Conservation (phyloP, 2,113 vertebrate genomes). For the Nycticorax nycticorax region DNA sequence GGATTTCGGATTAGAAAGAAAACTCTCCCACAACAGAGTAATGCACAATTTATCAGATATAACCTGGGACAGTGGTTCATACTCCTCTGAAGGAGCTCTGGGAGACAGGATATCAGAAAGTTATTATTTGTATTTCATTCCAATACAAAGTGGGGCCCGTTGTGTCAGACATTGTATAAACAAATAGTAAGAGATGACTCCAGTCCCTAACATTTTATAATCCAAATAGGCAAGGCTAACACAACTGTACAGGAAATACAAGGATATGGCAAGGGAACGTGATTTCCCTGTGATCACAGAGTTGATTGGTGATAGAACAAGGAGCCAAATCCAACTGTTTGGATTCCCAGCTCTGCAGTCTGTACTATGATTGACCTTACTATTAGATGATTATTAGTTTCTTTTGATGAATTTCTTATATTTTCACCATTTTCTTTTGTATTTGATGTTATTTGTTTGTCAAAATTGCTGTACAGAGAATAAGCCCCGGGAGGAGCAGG, state of each 20-base stretch:
- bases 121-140: constrained; percentile 11
- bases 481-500: background rate
- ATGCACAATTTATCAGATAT: constrained; percentile 18
- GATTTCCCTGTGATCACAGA: background rate
- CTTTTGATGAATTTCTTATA: background rate
- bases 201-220: background rate
- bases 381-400: background rate
- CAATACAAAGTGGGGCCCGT: background rate
- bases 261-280: background rate
- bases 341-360: background rate
- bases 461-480: background rate
- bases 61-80: background rate
- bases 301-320: background rate
- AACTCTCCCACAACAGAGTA: constrained; percentile 8
- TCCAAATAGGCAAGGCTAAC: background rate
- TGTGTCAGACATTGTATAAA: constrained; percentile 10
- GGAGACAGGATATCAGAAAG: constrained; percentile 32
- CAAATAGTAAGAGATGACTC: background rate
- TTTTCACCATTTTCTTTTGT: background rate
- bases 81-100: constrained; percentile 5
- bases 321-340: background rate
- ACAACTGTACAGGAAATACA: background rate
- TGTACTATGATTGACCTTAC: background rate
- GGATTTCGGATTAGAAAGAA: constrained; percentile 43
- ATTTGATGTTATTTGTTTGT: background rate